Evolutionary conservation across 2,888 invertebrate species (phyloP), one percentile per base, ranked within the genome.

Genomic region (Rhaphigaster nebulosa): DNA sequence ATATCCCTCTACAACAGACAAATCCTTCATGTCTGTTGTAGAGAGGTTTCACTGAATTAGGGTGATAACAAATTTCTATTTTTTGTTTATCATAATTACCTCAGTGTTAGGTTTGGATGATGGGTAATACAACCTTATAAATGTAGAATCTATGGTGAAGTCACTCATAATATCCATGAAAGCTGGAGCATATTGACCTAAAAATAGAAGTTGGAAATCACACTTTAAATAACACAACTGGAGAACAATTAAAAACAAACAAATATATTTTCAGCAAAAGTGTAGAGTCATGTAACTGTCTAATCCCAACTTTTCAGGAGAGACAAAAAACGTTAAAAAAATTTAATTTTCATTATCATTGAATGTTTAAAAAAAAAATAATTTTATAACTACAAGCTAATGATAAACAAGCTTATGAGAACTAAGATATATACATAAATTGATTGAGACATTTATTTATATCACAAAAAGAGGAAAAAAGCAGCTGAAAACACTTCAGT

Each of bases 81-180:
- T 29, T 20, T 15, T 29, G 10, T n/a, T 13, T 13, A 65, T 29
- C 13, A 65, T 15, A 29, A 65, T 34, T 84, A 84, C 84, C 84
- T 84, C 41, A 84, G n/a, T 84, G 5, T 84, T 84, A 84, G 45
- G 84, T 13, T 13, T 50, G 1, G 84, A 84, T 45, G 95, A 94
- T 6, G 96, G 96, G 93, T 96, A 96, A 93, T 94, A 95, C 5
- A 96, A 92, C 89, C 96, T 93, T 92, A 95, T 93, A 92, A 96
- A 95, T 45, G 94, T 93, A 18, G 95, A 95, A 23, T 94, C 93
- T 92, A 94, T 93, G 18, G 94, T 93, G 92, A 95, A 94, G 91
- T 94, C 95, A 65, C 94, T 93, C 95, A 95, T 95, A 45, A 96
- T 93, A 93, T 96, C 96, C 56, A 94, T 93, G 92, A 95, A 95